Conservation (phyloP, 2,888 invertebrate genomes). For the Julus scanicus region DNA sequence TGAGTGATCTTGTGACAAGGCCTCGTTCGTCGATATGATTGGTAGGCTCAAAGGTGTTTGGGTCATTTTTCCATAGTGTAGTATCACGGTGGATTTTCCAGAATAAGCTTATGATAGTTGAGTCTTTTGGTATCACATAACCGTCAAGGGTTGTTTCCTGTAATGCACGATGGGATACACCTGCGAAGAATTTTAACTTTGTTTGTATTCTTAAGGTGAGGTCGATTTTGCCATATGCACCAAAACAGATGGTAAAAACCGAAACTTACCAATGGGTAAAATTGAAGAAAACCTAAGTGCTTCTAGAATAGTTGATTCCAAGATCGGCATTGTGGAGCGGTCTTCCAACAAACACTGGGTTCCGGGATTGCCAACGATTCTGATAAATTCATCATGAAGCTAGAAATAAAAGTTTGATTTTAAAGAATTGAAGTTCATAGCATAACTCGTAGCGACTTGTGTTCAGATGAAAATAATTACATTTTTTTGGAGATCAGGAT, state of each 20-base stretch:
- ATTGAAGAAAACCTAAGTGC: constrained; percentile 81
- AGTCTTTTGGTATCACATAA: constrained; percentile 76
- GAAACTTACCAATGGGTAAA: constrained; percentile 75
- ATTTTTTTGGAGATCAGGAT: constrained; percentile 72
- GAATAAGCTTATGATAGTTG: constrained; percentile 81
- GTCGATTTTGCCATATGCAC: neutral
- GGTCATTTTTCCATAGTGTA: constrained; percentile 73
- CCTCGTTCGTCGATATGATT: constrained; percentile 76
- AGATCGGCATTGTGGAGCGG: constrained; percentile 70
- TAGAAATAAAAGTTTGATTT: constrained; percentile 67
- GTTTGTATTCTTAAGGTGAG: neutral
- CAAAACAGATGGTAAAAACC: neutral
- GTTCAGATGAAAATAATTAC: too few species aligned
- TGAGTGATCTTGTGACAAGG: constrained; percentile 75
- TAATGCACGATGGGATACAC: constrained; percentile 64
- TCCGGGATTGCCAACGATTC: too few species aligned
- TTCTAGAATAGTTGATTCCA: constrained; percentile 82
- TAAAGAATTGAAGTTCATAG: too few species aligned
- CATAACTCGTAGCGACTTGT: too few species aligned
- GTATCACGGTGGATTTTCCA: constrained; percentile 85
- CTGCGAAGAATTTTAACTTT: constrained; percentile 71
- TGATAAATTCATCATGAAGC: too few species aligned
- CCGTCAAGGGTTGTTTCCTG: constrained; percentile 72
- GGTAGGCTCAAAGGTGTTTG: constrained; percentile 73
- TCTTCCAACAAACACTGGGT: too few species aligned